phyloP scores from a whole-genome alignment of 2,797 vertebrate genomes.

The Salarias fasciatus region DNA sequence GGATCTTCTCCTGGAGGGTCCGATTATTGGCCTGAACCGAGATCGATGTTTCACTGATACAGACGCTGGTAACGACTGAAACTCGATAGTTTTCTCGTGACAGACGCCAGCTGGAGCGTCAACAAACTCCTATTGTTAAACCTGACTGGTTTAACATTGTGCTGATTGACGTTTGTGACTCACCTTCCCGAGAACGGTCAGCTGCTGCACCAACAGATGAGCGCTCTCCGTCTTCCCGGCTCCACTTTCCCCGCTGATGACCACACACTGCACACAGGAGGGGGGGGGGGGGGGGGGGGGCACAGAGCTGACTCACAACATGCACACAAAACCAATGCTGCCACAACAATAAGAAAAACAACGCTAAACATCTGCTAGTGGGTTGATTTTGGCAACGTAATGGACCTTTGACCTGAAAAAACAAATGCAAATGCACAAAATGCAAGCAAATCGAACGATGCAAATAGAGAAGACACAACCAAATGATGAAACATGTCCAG shows the following conservation, averaged over 20 bases:
- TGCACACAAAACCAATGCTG: neutral
- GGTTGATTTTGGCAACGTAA: too few species aligned
- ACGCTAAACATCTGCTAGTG: too few species aligned
- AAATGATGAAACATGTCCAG: too few species aligned
- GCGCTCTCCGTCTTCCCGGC: slow-evolving; percentile 98
- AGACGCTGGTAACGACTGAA: neutral
- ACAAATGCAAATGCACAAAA: too few species aligned
- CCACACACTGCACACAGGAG: slow-evolving; percentile 87
- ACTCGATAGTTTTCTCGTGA: slow-evolving; percentile 6
- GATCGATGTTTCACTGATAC: neutral
- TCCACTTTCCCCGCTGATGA: slow-evolving; percentile 98
- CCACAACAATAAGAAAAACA: too few species aligned
- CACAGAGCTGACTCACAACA: too few species aligned
- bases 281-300: too few species aligned
- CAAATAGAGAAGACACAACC: too few species aligned
- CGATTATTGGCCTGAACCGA: slow-evolving; percentile 91
- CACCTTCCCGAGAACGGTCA: slow-evolving; percentile 99
- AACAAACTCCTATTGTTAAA: too few species aligned
- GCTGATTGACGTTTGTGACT: neutral
- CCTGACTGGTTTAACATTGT: neutral
- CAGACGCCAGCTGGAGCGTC: slow-evolving; percentile 26
- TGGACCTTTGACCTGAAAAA: too few species aligned
- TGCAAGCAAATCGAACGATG: too few species aligned
- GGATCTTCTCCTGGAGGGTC: slow-evolving; percentile 93
- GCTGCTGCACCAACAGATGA: slow-evolving; percentile 98